Evolutionary conservation across 2,113 vertebrate genomes (phyloP), one percentile per base, ranked within the genome.

Genomic region (Caloenas nicobarica): DNA sequence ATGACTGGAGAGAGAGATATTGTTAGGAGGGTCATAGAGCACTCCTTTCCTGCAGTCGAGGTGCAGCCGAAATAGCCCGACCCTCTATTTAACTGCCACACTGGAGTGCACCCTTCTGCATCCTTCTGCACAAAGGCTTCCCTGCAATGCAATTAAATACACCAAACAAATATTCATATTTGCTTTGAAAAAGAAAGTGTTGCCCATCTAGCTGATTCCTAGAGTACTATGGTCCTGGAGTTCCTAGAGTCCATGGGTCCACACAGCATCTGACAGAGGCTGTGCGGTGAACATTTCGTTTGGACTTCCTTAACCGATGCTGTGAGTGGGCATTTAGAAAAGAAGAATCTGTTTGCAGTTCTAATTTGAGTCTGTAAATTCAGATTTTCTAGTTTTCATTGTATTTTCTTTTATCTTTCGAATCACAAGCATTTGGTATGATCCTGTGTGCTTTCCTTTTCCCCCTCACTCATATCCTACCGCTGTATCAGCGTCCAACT

Each of bases 241-340:
- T 10, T 81, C 28, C 48, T 46, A 2, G 26, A 58, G 13, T 26
- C 38, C 34, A 4, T 18, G 26, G 25, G 2, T 64, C 9, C 9
- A 3, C 17, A 14, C 0, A 0, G 2, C 14, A 68, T 72, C 24
- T 68, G 18, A 38, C 5, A 44, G 16, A 13, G 14, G 5, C 25
- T 36, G 44, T 23, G 23, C 23, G 31, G 9, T 16, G 38, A 5
- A 24, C 25, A 48, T 89, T 65, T 36, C 7, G 5, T 70, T 70
- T 81, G 22, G n/a, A 3, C 5, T 91, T 60, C 46, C 33, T 61
- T 58, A 62, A n/a, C 3, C 50, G 36, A 40, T 46, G 24, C 3
- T 7, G 1, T 31, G 11, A 13, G 3, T 29, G 22, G 60, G 42
- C 3, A 33, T 16, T 16, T 31, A 16, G 15, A 1, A 16, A 71